These are phyloP conservation scores for Suncus etruscus DNA, from an alignment of 2,113 vertebrate genomes.

Conservation along the genomic window DNA sequence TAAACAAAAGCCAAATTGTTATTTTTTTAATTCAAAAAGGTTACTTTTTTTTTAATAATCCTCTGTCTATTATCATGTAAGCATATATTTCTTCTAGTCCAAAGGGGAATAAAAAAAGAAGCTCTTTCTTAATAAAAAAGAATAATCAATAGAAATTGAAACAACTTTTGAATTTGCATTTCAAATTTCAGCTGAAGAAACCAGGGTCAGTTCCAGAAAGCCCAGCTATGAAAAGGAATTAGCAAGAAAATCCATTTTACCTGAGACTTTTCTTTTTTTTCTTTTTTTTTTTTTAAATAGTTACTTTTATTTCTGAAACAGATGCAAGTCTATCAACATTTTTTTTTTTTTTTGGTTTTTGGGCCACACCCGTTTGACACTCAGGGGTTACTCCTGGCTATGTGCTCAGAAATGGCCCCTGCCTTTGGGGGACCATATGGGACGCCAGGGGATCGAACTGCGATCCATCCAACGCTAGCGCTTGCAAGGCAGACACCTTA, in stretches of 20 bases:
- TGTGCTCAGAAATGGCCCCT: too few species aligned
- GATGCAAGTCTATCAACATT: too few species aligned
- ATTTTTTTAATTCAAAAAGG: constrained; percentile 37
- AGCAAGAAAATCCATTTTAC: constrained; percentile 61
- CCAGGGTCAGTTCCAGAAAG: constrained; percentile 75
- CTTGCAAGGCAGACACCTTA: too few species aligned
- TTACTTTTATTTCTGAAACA: too few species aligned
- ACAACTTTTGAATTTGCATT: constrained; percentile 77
- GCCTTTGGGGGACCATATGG: too few species aligned
- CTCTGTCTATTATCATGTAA: constrained; percentile 57
- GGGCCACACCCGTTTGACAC: too few species aligned
- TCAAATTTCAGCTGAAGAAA: constrained; percentile 65
- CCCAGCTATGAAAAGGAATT: constrained; percentile 53
- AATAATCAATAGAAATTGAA: constrained; percentile 75
- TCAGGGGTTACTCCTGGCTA: too few species aligned
- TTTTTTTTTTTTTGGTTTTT: too few species aligned
- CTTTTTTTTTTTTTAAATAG: too few species aligned
- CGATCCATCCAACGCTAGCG: too few species aligned
- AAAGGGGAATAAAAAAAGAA: constrained; percentile 46
- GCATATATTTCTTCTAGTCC: constrained; percentile 54
- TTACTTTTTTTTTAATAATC: too few species aligned
- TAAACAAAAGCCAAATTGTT: constrained; percentile 5
- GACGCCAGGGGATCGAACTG: too few species aligned
- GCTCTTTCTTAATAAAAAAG: constrained; percentile 53
- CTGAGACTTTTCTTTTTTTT: constrained; percentile 60